phyloP scores from a whole-genome alignment of 2,797 vertebrate genomes.

The Decapterus maruadsi region DNA sequence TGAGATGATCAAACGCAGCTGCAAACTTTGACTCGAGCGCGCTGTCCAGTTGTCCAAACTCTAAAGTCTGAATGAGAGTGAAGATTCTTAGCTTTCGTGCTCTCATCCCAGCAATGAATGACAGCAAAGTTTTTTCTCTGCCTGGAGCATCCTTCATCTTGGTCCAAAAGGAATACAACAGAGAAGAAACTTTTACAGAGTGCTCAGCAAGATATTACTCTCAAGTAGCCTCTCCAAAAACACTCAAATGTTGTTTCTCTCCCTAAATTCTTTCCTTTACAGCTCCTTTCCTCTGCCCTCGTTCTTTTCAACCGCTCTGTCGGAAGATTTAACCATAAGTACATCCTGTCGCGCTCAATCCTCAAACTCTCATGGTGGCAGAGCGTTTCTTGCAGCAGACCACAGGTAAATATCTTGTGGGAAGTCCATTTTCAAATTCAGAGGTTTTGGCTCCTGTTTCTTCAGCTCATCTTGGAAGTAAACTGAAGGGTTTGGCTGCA shows the following conservation, averaged over 20 bases:
- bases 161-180: conserved; percentile 32
- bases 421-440: conserved; percentile 49
- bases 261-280: conserved; percentile 10
- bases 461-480: conserved; percentile 10
- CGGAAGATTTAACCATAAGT: conserved; percentile 33
- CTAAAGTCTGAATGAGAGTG: conserved; percentile 48
- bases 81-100: conserved; percentile 25
- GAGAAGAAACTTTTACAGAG: conserved; percentile 13
- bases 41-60: conserved; percentile 63
- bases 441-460: conserved; percentile 51
- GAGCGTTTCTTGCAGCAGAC: conserved; percentile 43
- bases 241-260: background rate
- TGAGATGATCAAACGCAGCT: conserved; percentile 69
- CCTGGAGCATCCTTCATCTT: conserved; percentile 42
- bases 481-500: conserved; percentile 26
- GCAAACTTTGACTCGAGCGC: conserved; percentile 49
- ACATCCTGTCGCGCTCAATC: conserved; percentile 30
- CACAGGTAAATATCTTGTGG: conserved; percentile 49
- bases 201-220: conserved; percentile 18
- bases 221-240: conserved; percentile 35
- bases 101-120: conserved; percentile 24
- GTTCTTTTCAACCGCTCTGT: conserved; percentile 12
- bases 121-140: conserved; percentile 44
- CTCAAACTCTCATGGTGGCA: conserved; percentile 29
- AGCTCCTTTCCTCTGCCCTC: background rate